Evolutionary conservation across 1,140 invertebrate genomes (phyloP).

Genomic region (Drosophila busckii): DNA sequence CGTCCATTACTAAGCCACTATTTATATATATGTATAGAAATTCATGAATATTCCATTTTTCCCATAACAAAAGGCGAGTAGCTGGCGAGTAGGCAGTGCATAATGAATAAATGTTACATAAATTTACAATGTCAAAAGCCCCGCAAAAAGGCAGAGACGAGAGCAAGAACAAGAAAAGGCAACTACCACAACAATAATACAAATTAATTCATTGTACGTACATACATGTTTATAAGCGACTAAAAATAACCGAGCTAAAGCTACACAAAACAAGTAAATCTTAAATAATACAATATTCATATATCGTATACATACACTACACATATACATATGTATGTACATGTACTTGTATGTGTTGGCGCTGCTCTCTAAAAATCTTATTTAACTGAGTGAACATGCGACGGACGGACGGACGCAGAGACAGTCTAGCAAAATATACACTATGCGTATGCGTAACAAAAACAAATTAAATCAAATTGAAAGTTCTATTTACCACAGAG

Average conservation of each 20-base stretch:
- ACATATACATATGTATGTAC: neutral
- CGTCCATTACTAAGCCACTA: conserved; percentile 7
- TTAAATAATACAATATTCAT: conserved; percentile 16
- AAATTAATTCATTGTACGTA: conserved; percentile 65
- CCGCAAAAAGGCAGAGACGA: conserved; percentile 17
- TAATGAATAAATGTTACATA: conserved; percentile 70
- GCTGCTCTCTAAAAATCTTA: too few relatives aligned
- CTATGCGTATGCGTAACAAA: conserved; percentile 60
- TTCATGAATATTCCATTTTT: conserved; percentile 69
- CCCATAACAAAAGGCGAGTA: conserved; percentile 38
- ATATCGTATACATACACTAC: neutral
- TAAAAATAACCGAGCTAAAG: conserved; percentile 29
- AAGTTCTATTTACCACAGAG: conserved; percentile 21
- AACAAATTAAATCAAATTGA: conserved; percentile 52
- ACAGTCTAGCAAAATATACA: conserved; percentile 70
- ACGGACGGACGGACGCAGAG: too few relatives aligned
- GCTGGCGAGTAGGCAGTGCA: conserved; percentile 38
- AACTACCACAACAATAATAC: conserved; percentile 39
- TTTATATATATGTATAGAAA: conserved; percentile 24
- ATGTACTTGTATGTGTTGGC: conserved; percentile 15
- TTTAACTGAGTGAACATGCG: too few relatives aligned
- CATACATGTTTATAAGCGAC: conserved; percentile 65
- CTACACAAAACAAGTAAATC: conserved; percentile 5
- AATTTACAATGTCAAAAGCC: conserved; percentile 32
- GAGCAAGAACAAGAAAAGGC: neutral